Conservation (phyloP, 2,888 invertebrate species). For the Tenthredo mesomela region DNA sequence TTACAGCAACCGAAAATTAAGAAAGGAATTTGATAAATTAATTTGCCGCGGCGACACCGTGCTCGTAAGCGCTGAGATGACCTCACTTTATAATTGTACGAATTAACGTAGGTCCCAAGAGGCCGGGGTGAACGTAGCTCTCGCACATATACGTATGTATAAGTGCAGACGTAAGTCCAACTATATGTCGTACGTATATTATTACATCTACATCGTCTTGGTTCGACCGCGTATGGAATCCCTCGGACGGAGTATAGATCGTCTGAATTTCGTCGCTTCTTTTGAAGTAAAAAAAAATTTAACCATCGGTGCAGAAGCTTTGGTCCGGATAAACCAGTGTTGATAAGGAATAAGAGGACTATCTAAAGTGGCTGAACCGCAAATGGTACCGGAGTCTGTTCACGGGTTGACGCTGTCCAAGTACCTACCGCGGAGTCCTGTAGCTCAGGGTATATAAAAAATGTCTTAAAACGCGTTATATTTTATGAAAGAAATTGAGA, state of each 20-base stretch:
- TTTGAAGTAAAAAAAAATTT: conserved; percentile 11
- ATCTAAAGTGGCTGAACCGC: conserved; percentile 36
- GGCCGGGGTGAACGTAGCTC: conserved; percentile 8
- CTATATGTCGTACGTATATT: background rate
- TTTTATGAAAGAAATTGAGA: background rate
- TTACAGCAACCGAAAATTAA: conserved; percentile 49
- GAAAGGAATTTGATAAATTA: conserved; percentile 77
- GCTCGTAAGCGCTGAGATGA: conserved; percentile 77
- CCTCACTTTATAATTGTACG: conserved; percentile 77
- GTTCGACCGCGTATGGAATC: background rate
- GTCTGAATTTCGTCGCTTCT: background rate
- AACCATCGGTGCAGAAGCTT: background rate
- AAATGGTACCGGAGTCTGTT: conserved; percentile 26
- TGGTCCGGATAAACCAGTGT: background rate
- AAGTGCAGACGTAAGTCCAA: background rate
- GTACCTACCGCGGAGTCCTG: conserved; percentile 5
- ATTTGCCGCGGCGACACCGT: conserved; percentile 76
- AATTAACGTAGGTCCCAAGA: conserved; percentile 42
- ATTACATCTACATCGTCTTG: background rate
- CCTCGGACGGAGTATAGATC: background rate
- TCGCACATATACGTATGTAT: background rate
- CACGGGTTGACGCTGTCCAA: conserved; percentile 46
- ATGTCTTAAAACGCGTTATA: background rate
- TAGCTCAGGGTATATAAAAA: background rate
- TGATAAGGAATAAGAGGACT: background rate